phyloP scores from a whole-genome alignment of 1,140 invertebrate genomes.

The Aporrectodea caliginosa region DNA sequence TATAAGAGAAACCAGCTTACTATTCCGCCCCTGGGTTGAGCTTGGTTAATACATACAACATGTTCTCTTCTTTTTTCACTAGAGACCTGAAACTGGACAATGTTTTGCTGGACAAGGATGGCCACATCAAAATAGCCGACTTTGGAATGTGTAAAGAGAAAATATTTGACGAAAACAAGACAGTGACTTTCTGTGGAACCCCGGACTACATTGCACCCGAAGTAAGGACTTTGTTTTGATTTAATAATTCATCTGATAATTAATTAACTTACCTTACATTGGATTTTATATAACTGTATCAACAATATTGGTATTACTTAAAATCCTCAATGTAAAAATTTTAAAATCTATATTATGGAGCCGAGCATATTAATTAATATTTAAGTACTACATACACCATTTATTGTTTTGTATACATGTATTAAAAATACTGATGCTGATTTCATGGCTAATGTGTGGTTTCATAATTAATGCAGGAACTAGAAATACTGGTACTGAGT shows the following conservation, averaged over 20 bases:
- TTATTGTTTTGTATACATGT: background rate
- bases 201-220: conserved; percentile 99
- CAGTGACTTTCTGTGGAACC: conserved; percentile 98
- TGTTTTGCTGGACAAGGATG: conserved; percentile 91
- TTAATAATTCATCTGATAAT: background rate
- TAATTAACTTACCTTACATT: too few relatives aligned
- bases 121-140: conserved; percentile 95
- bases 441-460: too few relatives aligned
- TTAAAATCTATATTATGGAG: background rate
- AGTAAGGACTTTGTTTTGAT: conserved; percentile 33
- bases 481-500: too few relatives aligned
- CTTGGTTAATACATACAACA: too few relatives aligned
- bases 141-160: conserved; percentile 99
- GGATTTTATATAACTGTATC: too few relatives aligned
- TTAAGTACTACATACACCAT: background rate
- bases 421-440: too few relatives aligned
- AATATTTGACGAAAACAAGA: conserved; percentile 89
- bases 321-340: background rate
- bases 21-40: too few relatives aligned
- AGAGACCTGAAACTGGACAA: conserved; percentile 98
- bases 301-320: too few relatives aligned
- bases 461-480: too few relatives aligned
- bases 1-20: too few relatives aligned
- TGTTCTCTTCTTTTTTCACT: background rate
- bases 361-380: background rate